Evolutionary conservation across 2,888 invertebrate genomes (phyloP).

Genomic region (Trissoscelio sp.): DNA sequence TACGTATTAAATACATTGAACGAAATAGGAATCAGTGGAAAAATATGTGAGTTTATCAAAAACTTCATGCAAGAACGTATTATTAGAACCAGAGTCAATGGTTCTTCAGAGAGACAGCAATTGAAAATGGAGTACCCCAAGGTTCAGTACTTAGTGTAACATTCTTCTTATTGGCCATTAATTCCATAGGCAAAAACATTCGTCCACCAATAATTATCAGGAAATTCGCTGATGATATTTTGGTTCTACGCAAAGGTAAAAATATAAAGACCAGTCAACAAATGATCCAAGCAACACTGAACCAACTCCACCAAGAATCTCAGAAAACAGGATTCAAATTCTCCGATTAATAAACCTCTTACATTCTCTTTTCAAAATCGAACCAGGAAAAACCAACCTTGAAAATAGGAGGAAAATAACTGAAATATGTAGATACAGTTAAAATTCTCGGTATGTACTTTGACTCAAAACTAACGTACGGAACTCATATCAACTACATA

Average conservation of each 20-base stretch:
- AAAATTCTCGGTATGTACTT: background rate
- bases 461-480: slow-evolving; percentile 8
- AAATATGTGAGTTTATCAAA: slow-evolving; percentile 28
- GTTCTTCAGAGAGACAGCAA: too few relatives aligned
- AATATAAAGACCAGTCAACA: background rate
- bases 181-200: background rate
- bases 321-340: slow-evolving; percentile 2
- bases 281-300: background rate
- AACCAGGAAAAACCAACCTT: background rate
- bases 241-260: slow-evolving; percentile 5
- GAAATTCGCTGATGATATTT: slow-evolving; percentile 3
- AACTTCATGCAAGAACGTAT: slow-evolving; percentile 63
- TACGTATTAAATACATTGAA: slow-evolving; percentile 47
- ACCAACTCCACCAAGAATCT: background rate
- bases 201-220: background rate
- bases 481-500: background rate
- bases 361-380: background rate
- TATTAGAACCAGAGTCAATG: slow-evolving; percentile 34
- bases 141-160: slow-evolving; percentile 63
- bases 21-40: slow-evolving; percentile 35
- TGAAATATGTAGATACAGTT: slow-evolving; percentile 22
- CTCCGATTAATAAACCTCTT: background rate
- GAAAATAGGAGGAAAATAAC: background rate
- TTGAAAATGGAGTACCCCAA: slow-evolving; percentile 10
- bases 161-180: slow-evolving; percentile 55